A percentile compares a stretch with the other conserved stretches of the same genome.
These are phyloP conservation scores for Himalopsyche kuldschensis DNA, from an alignment of 2,888 invertebrate species.

Conservation along the genomic window DNA sequence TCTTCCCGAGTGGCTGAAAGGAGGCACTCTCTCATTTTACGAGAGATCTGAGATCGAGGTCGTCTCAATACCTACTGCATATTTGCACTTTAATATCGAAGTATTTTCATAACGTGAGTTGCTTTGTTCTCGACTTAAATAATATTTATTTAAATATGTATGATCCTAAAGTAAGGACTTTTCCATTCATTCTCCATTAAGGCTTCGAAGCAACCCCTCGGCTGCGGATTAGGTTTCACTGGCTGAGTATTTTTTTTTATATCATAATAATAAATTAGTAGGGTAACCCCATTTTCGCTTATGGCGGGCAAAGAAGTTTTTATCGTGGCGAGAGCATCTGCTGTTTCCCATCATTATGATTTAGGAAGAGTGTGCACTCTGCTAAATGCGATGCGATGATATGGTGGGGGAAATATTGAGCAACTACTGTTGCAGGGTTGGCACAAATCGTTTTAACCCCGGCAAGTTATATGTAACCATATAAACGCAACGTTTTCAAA, in stretches of 20 bases:
- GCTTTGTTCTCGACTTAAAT: too few species aligned
- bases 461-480: too few species aligned
- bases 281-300: neutral
- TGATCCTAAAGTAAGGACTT: neutral
- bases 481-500: too few species aligned
- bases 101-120: too few species aligned
- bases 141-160: neutral
- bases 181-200: neutral
- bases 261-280: neutral
- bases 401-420: neutral
- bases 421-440: neutral
- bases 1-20: too few species aligned
- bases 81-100: too few species aligned
- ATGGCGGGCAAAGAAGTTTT: neutral
- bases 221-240: neutral
- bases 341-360: constrained; percentile 2
- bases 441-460: neutral
- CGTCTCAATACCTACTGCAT: too few species aligned
- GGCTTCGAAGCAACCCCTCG: neutral
- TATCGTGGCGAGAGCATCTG: neutral
- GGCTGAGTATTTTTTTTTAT: neutral
- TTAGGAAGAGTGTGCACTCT: neutral
- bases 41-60: too few species aligned
- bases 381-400: neutral
- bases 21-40: too few species aligned